phyloP scores from a whole-genome alignment of 2,797 vertebrate species.

The Lepilemur septentrionalis region DNA sequence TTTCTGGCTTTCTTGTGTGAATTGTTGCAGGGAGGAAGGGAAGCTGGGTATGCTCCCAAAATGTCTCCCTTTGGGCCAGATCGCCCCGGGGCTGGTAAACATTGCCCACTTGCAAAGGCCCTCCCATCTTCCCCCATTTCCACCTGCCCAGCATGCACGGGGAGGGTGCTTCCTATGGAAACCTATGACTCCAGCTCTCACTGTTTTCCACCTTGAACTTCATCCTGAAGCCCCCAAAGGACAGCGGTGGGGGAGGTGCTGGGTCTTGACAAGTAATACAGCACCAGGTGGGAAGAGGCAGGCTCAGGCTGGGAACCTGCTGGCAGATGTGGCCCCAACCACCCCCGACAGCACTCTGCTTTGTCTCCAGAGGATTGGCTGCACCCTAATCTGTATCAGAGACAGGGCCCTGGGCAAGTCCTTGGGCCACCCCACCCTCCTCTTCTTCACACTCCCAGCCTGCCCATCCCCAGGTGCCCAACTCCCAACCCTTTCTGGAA shows the following conservation, averaged over 20 bases:
- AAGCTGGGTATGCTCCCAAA: background rate
- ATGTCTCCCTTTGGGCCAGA: background rate
- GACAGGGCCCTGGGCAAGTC: background rate
- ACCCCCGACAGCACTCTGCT: background rate
- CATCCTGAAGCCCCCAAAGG: background rate
- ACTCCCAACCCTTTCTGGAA: background rate
- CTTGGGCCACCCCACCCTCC: background rate
- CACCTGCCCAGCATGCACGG: background rate
- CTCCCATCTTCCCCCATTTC: background rate
- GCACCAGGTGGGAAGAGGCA: constrained; percentile 36
- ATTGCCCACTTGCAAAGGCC: background rate
- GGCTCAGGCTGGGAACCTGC: background rate
- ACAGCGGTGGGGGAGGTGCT: background rate
- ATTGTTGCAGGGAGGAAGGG: background rate
- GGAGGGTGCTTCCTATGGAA: background rate
- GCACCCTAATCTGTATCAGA: background rate
- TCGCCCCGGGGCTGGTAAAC: background rate
- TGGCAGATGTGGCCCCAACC: constrained; percentile 26
- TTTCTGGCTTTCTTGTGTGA: background rate
- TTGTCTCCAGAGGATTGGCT: background rate
- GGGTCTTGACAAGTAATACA: background rate
- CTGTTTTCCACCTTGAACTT: background rate
- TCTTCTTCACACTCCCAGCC: background rate
- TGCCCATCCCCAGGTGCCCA: background rate
- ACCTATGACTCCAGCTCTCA: background rate